Base-by-base conservation (phyloP, 2,888 invertebrate species). In the Callyntrura sp. region DNA sequence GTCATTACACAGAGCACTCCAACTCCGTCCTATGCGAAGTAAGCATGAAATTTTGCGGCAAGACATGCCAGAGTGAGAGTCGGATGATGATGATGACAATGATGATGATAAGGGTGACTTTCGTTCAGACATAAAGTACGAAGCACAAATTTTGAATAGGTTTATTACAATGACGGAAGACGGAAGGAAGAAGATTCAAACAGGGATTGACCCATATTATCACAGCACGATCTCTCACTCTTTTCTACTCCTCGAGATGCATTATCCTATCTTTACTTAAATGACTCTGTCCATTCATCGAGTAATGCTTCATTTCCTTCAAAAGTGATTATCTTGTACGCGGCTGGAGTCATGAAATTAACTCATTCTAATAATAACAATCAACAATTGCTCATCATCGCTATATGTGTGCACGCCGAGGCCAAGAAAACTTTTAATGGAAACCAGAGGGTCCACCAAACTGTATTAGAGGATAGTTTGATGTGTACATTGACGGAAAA, bases 181-280 rank as follows among this genome's bases (percentile, higher is more conserved):
- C 57, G 83, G 83, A 88, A 73, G 88, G 73, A 82, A 62, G 45
- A 43, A 25, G n/a, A 45, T 73, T 17, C 82, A 88, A 23, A 83
- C 73, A 57, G 51, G n/a, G 62, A 17, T 83, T 88, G 88, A 88
- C 88, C 88, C 88, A 88, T 83, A 88, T 88, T 88, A 82, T 88
- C 88, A n/a, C 88, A 88, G 88, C 88, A 83, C 70, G 88, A 68
- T 82, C 48, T 28, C 60, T 81, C 78, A 73, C 76, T 11, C 70
- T 48, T 79, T n/a, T 1, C 17, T 5, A 17, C 17, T 17, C 17
- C 17, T 17, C n/a, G n/a, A n/a, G n/a, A n/a, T n/a, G 43, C 43
- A 8, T 79, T 79, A 79, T 57, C 57, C 79, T 35, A 35, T 57
- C 57, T 76, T 23, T 8, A 11, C n/a, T 43, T 23, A 88, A 88